Base-by-base conservation (phyloP, 2,797 vertebrate genomes). In the Diplodus sargus region DNA sequence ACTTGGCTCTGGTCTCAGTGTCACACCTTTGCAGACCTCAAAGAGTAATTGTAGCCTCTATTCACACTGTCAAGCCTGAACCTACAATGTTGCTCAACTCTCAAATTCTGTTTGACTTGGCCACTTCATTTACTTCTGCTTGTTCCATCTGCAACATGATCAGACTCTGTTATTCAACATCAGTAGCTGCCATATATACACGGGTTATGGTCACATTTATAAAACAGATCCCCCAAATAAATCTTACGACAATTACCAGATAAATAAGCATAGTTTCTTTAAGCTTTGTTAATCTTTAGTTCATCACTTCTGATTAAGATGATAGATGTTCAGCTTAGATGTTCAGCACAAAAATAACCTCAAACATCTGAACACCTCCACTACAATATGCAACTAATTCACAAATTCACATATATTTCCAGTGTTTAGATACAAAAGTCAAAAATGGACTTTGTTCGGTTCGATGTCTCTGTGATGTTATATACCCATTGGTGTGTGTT, bases 21-120 rank as follows among this genome's bases (percentile, higher is more conserved):
- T 57, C 5, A 20, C 39, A 18, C 15, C 28, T 12, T 14, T 28
- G 2, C 47, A 52, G 48, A 63, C 43, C 25, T 61, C 11, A 5
- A 18, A 15, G 4, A 49, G 6, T 17, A 20, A 47, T 69, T 67
- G 7, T 6, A 70, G 63, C 18, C 25, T 60, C 15, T 56, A 67
- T 82, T 78, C 76, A 51, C 74, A 54, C 57, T 74, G 65, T 82
- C 59, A 39, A 63, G 15, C 30, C 52, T 80, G 69, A 74, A 45
- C 52, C 58, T 30, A 30, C 22, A 51, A 2, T 66, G 83, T 89
- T 86, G 58, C 79, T 78, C 56, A 79, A 86, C 54, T 61, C 48
- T 70, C 22, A 16, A 15, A 71, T 49, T 60, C 56, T 89, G 61
- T 86, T 83, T 87, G 64, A 53, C 10, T 86, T 85, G 51, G 72